These are phyloP conservation scores for Himalopsyche japonica DNA, from an alignment of 2,888 invertebrate genomes.

Conservation along the genomic window DNA sequence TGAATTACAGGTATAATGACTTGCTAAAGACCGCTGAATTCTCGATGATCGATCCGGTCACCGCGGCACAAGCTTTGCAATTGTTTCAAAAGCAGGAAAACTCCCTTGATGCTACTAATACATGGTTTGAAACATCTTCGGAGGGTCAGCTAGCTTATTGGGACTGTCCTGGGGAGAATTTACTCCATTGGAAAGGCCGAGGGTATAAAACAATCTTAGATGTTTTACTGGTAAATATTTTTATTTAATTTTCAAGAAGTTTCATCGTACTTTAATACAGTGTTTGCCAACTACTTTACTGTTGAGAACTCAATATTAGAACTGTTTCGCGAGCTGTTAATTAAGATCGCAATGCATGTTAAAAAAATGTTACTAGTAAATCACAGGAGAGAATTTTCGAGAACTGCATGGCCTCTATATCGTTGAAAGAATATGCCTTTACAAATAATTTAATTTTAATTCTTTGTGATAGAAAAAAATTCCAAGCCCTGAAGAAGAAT, in stretches of 20 bases:
- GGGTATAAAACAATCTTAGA: conserved; percentile 72
- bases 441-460: too few species aligned
- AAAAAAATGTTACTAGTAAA: too few species aligned
- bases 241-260: not conserved
- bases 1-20: conserved; percentile 19
- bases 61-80: conserved; percentile 53
- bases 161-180: conserved; percentile 70
- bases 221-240: conserved; percentile 63
- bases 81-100: conserved; percentile 60
- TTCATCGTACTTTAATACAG: too few species aligned
- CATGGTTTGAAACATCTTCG: conserved; percentile 70
- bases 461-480: conserved; percentile 52
- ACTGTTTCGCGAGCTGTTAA: too few species aligned
- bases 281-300: too few species aligned
- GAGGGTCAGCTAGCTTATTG: conserved; percentile 65
- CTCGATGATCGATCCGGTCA: not conserved
- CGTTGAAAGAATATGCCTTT: too few species aligned
- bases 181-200: conserved; percentile 74
- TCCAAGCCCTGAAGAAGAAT: conserved; percentile 51
- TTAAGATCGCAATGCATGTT: too few species aligned
- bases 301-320: too few species aligned
- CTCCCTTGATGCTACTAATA: conserved; percentile 62
- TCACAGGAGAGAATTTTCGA: too few species aligned
- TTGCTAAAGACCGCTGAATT: conserved; percentile 3
- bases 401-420: too few species aligned